Conservation (phyloP, 2,888 invertebrate genomes). For the Nebria salina region DNA sequence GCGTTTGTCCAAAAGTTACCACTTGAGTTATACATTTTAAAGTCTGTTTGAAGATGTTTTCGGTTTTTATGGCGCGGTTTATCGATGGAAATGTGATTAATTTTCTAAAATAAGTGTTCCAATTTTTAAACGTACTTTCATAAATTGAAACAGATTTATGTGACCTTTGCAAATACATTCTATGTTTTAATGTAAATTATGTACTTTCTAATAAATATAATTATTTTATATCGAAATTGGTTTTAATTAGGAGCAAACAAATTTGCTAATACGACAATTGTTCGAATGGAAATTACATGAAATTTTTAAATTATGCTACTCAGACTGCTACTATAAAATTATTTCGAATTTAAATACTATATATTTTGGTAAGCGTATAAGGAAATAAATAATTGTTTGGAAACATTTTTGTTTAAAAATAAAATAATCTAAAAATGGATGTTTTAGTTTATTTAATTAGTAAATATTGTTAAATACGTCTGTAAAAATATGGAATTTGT, state of each 20-base stretch:
- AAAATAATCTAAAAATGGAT: background rate
- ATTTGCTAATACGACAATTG: too few relatives aligned
- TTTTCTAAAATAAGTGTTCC: background rate
- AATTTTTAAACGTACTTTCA: background rate
- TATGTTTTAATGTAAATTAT: background rate
- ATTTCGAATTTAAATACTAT: too few relatives aligned
- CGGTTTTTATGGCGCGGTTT: background rate
- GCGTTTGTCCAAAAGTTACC: conserved; percentile 31
- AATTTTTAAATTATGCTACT: too few relatives aligned
- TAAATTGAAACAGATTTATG: background rate
- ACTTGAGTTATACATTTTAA: background rate
- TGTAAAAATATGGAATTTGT: background rate
- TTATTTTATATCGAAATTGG: background rate
- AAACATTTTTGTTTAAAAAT: background rate
- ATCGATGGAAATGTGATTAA: background rate
- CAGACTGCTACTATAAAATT: too few relatives aligned
- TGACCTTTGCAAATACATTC: conserved; percentile 1
- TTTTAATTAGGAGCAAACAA: too few relatives aligned
- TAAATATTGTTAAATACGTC: background rate
- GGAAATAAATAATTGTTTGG: too few relatives aligned
- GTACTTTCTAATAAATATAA: background rate
- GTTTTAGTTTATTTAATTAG: background rate
- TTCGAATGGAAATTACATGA: too few relatives aligned
- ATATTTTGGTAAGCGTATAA: too few relatives aligned
- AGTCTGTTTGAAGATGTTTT: too few relatives aligned